A percentile compares a stretch with the other conserved stretches of the same genome.
phyloP scores from a whole-genome alignment of 35 echinoderm and acorn worm genomes.

The Apostichopus parvimensis region DNA sequence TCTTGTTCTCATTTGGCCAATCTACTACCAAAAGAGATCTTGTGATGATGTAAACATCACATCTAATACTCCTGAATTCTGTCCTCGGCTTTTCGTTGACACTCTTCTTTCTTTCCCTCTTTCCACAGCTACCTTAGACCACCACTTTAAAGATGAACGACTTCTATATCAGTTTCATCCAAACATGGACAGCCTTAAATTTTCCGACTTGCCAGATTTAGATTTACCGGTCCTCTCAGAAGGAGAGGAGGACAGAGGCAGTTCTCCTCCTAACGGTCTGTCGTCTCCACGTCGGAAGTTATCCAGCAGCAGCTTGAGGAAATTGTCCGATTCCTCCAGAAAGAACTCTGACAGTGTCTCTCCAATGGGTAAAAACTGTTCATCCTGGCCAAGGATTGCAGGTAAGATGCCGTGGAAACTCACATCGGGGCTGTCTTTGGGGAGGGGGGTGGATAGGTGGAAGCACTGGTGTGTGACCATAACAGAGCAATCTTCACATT shows the following conservation, averaged over 20 bases:
- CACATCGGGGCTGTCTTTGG: too few species aligned
- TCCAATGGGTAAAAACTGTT: not conserved
- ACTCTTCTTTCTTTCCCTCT: not conserved
- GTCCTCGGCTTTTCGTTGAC: too few species aligned
- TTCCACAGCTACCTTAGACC: slow-evolving; percentile 72
- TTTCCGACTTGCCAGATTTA: slow-evolving; percentile 68
- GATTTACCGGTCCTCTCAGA: slow-evolving; percentile 50
- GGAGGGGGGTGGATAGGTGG: too few species aligned
- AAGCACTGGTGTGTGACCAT: too few species aligned
- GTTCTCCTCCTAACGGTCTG: not conserved
- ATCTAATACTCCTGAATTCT: too few species aligned
- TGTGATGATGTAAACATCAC: too few species aligned
- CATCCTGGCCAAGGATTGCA: slow-evolving; percentile 14
- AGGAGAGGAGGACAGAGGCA: slow-evolving; percentile 26
- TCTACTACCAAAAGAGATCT: too few species aligned
- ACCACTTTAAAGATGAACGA: slow-evolving; percentile 90
- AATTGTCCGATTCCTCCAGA: not conserved
- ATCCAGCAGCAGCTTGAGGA: not conserved
- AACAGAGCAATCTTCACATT: too few species aligned
- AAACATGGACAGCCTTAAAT: slow-evolving; percentile 64
- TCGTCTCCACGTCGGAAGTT: slow-evolving; percentile 9
- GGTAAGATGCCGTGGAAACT: not conserved
- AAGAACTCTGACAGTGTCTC: slow-evolving; percentile 19
- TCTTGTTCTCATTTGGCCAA: too few species aligned
- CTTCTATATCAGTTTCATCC: slow-evolving; percentile 86